Evolutionary conservation across 2,797 vertebrate species (phyloP).

Genomic region (Xenentodon cancila): DNA sequence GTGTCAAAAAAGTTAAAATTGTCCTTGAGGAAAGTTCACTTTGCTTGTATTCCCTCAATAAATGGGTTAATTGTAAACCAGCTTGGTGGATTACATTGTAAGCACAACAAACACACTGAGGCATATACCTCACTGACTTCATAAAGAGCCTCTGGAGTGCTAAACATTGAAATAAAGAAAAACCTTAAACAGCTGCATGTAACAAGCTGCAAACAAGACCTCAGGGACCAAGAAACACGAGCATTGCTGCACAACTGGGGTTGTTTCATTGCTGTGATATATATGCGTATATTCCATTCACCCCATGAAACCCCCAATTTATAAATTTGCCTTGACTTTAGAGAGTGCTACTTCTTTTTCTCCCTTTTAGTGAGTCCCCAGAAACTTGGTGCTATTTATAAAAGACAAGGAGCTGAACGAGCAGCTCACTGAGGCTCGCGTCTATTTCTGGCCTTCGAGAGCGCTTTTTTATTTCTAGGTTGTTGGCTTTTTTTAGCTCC

Average conservation of each 20-base stretch:
- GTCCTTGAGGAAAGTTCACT: background rate
- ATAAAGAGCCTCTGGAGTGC: conserved; percentile 5
- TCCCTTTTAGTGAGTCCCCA: conserved; percentile 56
- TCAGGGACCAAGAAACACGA: conserved; percentile 43
- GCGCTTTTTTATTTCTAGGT: conserved; percentile 72
- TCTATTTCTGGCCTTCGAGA: conserved; percentile 75
- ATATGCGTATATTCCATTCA: conserved; percentile 70
- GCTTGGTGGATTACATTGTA: background rate
- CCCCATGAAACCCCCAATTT: conserved; percentile 59
- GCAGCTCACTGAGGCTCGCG: conserved; percentile 62
- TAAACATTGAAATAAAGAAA: conserved; percentile 26
- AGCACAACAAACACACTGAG: conserved; percentile 9
- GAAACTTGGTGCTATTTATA: conserved; percentile 77
- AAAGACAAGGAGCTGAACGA: conserved; percentile 52
- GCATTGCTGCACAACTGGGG: conserved; percentile 34
- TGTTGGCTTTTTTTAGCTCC: conserved; percentile 71
- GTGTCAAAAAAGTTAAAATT: background rate
- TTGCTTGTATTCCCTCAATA: background rate
- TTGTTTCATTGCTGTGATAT: conserved; percentile 60
- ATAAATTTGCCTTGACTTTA: conserved; percentile 59
- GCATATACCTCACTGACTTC: conserved; percentile 1
- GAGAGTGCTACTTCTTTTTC: conserved; percentile 38
- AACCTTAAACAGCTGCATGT: conserved; percentile 42
- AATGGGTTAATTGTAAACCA: background rate
- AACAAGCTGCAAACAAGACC: conserved; percentile 51